Conservation (phyloP, 2,797 vertebrate genomes). For the Platyrinchus mystaceus region DNA sequence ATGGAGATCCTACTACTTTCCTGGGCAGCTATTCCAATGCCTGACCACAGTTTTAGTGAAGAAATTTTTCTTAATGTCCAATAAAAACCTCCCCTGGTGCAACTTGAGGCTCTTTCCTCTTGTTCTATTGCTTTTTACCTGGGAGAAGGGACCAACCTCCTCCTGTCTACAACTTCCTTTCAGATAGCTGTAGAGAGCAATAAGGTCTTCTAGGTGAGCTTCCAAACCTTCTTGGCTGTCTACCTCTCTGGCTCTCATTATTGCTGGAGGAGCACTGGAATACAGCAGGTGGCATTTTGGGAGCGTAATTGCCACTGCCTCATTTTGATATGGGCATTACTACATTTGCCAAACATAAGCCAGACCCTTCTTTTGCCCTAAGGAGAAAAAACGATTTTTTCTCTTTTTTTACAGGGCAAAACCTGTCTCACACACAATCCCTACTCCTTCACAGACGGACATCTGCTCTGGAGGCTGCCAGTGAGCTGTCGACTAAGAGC, state of each 20-base stretch:
- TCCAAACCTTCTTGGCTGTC: neutral
- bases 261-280: neutral
- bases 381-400: neutral
- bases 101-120: neutral
- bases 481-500: fast-evolving
- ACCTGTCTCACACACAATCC: too few species aligned
- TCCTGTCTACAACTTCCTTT: neutral
- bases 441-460: fast-evolving
- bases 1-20: neutral
- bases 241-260: neutral
- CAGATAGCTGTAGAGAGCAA: neutral
- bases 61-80: neutral
- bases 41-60: fast-evolving
- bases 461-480: neutral
- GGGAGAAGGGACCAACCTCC: neutral
- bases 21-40: neutral
- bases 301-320: neutral
- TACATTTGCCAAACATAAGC: neutral
- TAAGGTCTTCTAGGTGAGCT: neutral
- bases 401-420: fast-evolving
- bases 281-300: neutral
- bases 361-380: neutral
- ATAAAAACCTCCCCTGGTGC: neutral
- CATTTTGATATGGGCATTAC: neutral
- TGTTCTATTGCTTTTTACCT: neutral